A percentile compares a stretch with the other conserved stretches of the same genome.
These are phyloP conservation scores for Metacarcinus magister DNA, from an alignment of 2,888 invertebrate genomes.

Conservation along the genomic window DNA sequence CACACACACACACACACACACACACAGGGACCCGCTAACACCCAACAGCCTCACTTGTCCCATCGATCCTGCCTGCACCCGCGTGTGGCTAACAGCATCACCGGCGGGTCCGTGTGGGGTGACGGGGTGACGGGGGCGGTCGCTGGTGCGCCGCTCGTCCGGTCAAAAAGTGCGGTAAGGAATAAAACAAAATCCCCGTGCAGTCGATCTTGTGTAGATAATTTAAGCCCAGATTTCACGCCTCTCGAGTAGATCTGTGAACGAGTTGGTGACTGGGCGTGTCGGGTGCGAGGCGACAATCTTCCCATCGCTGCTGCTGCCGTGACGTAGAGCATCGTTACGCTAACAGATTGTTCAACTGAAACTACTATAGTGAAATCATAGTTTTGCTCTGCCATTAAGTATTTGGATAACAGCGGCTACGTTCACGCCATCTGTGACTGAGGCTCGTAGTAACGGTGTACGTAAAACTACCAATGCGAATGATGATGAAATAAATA, in stretches of 20 bases:
- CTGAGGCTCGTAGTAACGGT: too few relatives aligned
- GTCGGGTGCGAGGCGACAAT: slow-evolving; percentile 1
- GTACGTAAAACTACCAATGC: too few relatives aligned
- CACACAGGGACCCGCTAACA: slow-evolving; percentile 29
- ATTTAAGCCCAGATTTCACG: slow-evolving; percentile 53
- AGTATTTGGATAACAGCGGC: not conserved
- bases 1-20: slow-evolving; percentile 35
- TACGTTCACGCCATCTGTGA: not conserved
- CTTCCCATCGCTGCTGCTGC: not conserved
- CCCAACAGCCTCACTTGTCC: slow-evolving; percentile 49
- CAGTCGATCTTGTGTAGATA: slow-evolving; percentile 51
- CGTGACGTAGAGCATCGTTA: not conserved
- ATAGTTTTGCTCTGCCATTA: not conserved
- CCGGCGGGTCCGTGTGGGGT: slow-evolving; percentile 30
- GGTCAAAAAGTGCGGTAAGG: slow-evolving; percentile 43
- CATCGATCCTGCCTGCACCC: slow-evolving; percentile 36
- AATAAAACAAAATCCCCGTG: slow-evolving; percentile 51
- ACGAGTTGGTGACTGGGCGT: slow-evolving; percentile 41
- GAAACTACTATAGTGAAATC: not conserved
- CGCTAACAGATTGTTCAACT: not conserved
- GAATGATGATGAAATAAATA: too few relatives aligned
- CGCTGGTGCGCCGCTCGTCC: slow-evolving; percentile 46
- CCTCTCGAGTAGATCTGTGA: slow-evolving; percentile 38
- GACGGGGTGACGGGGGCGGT: slow-evolving; percentile 17
- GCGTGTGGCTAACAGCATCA: slow-evolving; percentile 53